Conservation (phyloP, 2,888 invertebrate species). For the Clistopyga incitator region DNA sequence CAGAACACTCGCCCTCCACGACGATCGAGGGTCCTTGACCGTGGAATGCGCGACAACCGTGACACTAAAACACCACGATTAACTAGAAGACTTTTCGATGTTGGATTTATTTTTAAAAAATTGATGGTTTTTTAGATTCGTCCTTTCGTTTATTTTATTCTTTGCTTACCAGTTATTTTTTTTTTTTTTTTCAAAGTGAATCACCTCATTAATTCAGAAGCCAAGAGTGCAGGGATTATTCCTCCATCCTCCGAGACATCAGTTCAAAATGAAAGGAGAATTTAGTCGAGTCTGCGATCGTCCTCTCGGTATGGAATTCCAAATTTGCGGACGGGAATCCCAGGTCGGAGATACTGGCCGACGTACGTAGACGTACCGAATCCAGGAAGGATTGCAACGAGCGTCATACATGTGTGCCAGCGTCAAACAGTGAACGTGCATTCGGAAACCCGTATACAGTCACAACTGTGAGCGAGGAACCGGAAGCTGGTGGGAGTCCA, state of each 20-base stretch:
- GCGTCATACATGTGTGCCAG: slow-evolving; percentile 9
- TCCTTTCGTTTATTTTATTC: no score
- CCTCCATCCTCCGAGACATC: not conserved
- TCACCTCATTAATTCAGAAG: not conserved
- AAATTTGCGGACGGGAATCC: slow-evolving; percentile 46
- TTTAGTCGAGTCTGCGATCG: not conserved
- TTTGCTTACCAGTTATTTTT: no score
- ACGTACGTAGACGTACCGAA: slow-evolving; percentile 35
- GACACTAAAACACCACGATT: no score
- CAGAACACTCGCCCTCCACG: slow-evolving; percentile 10
- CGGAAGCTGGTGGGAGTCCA: slow-evolving; percentile 25
- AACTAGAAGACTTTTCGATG: no score
- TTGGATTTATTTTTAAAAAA: no score
- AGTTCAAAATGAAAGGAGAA: not conserved
- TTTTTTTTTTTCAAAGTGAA: not conserved
- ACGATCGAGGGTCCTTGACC: slow-evolving; percentile 13
- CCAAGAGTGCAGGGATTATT: not conserved
- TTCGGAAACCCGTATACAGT: slow-evolving; percentile 28
- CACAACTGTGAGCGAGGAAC: slow-evolving; percentile 13
- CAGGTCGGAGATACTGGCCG: slow-evolving; percentile 22
- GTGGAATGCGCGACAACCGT: not conserved
- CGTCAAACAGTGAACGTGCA: slow-evolving; percentile 31
- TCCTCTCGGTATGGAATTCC: slow-evolving; percentile 38
- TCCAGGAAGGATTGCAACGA: slow-evolving; percentile 38
- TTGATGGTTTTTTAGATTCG: not conserved